Evolutionary conservation across 2,888 invertebrate species (phyloP), one percentile per base, ranked within the genome.

Genomic region (Meiosimyza platycephala): DNA sequence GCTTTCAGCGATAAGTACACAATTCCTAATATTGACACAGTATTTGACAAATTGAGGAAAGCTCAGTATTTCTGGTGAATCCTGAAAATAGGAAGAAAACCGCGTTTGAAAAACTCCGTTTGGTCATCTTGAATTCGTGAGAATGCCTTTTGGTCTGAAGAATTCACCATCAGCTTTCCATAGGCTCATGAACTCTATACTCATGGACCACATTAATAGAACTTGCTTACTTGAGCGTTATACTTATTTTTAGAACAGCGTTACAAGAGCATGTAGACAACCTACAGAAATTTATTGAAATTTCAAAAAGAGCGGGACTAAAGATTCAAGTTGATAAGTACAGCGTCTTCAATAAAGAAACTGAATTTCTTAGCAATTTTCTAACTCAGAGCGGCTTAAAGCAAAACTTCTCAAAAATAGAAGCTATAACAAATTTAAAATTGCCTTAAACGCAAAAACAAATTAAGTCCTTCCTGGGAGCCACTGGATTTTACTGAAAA

Each of bases 81-180:
- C 74, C n/a, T 22, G 28, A 68, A 9, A 75, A 78, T 47, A 72
- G 73, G 5, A 50, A 63, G 18, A 78, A 79, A 70, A 78, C 78
- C 0, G 76, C 75, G 4, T 77, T 78, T 52, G 72, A 51, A 22
- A 22, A 22, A 22, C 40, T 40, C 4, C 4, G 7, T 60, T 40
- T 16, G 75, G 77, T 5, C 76, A 75, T 40, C 78, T 75, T 60
- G 77, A 79, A 54, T 78, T 73, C 33, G 16, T 75, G 5, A 51
- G 77, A 68, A 77, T 78, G 78, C 75, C 77, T 11, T 76, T 78
- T 71, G 77, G 76, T 1, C 52, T 77, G n/a, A 78, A 78, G 70
- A 77, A 76, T 64, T 77, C 76, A 12, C 75, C 78, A 57, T 74
- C 77, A 9, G 78, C 77, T 1, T 78, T 80, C 47, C 76, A 78